These are phyloP conservation scores for Poecile montanus DNA, from an alignment of 2,797 vertebrate genomes.

Conservation along the genomic window DNA sequence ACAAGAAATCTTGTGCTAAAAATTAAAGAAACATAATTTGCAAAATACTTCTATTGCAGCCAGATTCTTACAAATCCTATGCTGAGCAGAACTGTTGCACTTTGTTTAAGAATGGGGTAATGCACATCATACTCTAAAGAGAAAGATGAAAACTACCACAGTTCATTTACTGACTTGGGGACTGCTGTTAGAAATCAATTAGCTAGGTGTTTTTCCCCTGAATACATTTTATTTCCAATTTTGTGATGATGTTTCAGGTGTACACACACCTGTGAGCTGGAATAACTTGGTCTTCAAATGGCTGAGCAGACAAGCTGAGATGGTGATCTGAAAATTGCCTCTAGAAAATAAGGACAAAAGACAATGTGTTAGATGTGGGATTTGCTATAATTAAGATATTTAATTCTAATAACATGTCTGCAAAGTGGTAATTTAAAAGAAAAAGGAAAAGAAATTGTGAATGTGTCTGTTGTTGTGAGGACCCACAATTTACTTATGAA, in stretches of 20 bases:
- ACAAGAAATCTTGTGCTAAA: not conserved
- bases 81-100: not conserved
- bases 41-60: not conserved
- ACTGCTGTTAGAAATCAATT: not conserved
- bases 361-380: not conserved
- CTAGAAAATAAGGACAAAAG: not conserved
- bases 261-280: not conserved
- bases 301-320: not conserved
- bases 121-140: not conserved
- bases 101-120: not conserved
- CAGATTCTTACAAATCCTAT: not conserved
- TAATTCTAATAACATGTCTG: not conserved
- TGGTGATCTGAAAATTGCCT: not conserved
- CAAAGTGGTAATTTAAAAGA: not conserved
- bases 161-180: not conserved
- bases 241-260: not conserved
- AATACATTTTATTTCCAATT: not conserved
- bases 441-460: not conserved
- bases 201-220: not conserved
- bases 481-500: not conserved
- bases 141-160: not conserved
- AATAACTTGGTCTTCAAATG: not conserved
- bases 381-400: not conserved
- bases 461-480: not conserved
- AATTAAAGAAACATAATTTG: not conserved